Evolutionary conservation across 1,140 invertebrate genomes (phyloP).

Genomic region (Trachymyrmex septentrionalis): DNA sequence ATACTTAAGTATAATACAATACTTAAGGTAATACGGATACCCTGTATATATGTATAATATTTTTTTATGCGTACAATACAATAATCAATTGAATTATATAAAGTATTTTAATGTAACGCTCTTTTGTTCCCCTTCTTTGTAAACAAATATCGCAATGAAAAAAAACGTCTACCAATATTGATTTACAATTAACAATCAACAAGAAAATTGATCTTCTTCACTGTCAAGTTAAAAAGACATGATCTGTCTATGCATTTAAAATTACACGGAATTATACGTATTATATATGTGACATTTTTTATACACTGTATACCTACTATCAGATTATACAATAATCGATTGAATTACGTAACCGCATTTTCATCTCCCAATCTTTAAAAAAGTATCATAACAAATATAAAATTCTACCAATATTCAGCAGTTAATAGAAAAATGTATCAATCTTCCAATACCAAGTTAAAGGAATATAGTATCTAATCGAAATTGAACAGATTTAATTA

Average conservation of each 20-base stretch:
- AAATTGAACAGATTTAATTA: neutral
- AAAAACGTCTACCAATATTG: neutral
- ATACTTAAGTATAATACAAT: no score
- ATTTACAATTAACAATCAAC: no score
- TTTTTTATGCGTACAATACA: no score
- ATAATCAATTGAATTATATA: no score
- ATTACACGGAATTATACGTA: neutral
- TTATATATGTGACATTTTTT: neutral
- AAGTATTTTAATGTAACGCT: no score
- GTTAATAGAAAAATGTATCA: neutral
- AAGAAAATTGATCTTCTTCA: neutral
- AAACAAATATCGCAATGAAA: neutral
- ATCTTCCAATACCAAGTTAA: neutral
- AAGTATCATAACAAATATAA: neutral
- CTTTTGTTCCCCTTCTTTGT: no score
- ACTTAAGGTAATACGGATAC: no score
- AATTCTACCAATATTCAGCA: neutral
- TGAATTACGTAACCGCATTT: neutral
- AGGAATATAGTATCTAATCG: neutral
- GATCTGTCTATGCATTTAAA: neutral
- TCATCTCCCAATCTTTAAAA: neutral
- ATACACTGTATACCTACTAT: no score
- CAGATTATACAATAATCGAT: neutral
- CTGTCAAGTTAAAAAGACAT: neutral
- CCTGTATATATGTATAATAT: no score